Base-by-base conservation (phyloP, 2,113 vertebrate genomes). In the Solea senegalensis region DNA sequence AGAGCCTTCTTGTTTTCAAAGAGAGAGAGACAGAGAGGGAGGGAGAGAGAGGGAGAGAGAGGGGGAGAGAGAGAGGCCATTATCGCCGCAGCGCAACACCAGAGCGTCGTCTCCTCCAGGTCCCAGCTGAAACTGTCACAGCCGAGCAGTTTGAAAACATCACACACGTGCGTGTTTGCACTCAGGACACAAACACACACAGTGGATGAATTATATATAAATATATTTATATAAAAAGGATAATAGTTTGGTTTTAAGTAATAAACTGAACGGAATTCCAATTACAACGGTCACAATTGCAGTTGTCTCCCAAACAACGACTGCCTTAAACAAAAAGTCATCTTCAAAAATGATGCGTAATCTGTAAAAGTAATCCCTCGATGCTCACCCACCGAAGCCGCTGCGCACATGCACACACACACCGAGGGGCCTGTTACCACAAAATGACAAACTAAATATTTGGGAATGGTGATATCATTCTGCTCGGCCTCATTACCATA, bases 401-500 rank as follows among this genome's bases (percentile, higher is more conserved):
- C 63, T 64, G 43, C 58, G 51, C 54, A 14, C 64, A 72, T 58
- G 59, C 66, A 84, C 26, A 21, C 61, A 43, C 26, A 21, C 64
- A 43, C 56, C 79, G 63, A 78, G 70, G 66, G 78, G 70, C 69
- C 80, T 70, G 62, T 83, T 76, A 86, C 82, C 88, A 76, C 83
- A 85, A 80, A 85, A 87, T 78, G 81, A 85, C 83, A 86, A 80
- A 82, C 85, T 84, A 86, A 85, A 93, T 88, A 88, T 90, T 88
- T 82, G 85, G 85, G 77, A 63, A 87, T 55, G 65, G 80, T 86
- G 89, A 91, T 82, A 74, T 86, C 83, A 89, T 85, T 69, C 81
- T 70, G 84, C 82, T 75, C 67, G 81, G 84, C 78, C 79, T 90
- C 86, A 86, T 90, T 88, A 89, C 79, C 86, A 83, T 84, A 84